Evolutionary conservation across 2,797 vertebrate species (phyloP), one percentile per base, ranked within the genome.

Genomic region (Aphelocoma californica): DNA sequence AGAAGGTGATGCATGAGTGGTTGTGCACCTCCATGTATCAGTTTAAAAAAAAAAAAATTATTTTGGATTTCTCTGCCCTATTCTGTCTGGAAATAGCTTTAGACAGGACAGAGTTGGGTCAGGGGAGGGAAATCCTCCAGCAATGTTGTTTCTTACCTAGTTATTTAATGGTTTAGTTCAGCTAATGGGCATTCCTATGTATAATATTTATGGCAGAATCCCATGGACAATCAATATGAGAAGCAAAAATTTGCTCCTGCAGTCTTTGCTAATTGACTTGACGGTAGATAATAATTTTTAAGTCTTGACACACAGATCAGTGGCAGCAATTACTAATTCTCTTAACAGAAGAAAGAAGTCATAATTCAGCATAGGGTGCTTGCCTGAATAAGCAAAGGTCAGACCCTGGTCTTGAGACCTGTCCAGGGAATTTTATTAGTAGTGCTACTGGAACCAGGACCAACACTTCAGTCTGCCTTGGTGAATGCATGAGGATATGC

Each of bases 181-280:
- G 83, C 51, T 78, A 66, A 88, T 72, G 21, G n/a, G 21, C 73
- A 42, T 86, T 81, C 50, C 31, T 44, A 3, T 29, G 24, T 54
- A 10, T 36, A 34, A 64, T 84, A 65, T 88, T 88, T 74, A 81
- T 54, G 53, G 58, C 25, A 92, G 74, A 88, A 81, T 74, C 73
- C 66, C 34, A 20, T 6, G 67, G 80, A 86, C 47, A 91, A 71
- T 58, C 75, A 64, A 70, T 34, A 78, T 23, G 28, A 81, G 54
- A 70, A 60, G 51, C 65, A 84, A 60, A 81, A 81, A 62, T 61
- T 70, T 92, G 21, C 42, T 82, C 66, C 64, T 73, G 38, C 1
- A 14, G 34, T 57, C 64, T 91, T 87, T 87, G 62, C 64, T 94
- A 85, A 92, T 78, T 95, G 60, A 69, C 65, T 61, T 91, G 72